Evolutionary conservation across 2,797 vertebrate genomes (phyloP).

Genomic region (Thamnophis elegans): DNA sequence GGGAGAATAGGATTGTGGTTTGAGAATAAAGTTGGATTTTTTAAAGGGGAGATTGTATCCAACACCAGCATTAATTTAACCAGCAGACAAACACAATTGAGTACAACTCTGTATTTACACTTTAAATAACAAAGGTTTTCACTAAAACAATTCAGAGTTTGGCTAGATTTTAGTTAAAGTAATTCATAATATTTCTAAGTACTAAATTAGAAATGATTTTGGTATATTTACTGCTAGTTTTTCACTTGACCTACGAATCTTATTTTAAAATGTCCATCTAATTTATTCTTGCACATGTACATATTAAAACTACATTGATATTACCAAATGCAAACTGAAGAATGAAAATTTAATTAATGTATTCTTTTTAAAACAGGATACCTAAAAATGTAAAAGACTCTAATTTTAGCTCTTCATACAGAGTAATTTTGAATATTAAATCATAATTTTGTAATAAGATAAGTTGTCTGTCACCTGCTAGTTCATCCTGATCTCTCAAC

Average conservation of each 20-base stretch:
- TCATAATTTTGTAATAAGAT: neutral
- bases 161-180: neutral
- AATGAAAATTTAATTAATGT: neutral
- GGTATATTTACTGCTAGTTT: neutral
- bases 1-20: neutral
- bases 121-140: neutral
- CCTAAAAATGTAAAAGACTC: neutral
- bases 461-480: neutral
- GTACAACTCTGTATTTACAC: neutral
- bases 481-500: neutral
- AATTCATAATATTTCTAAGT: neutral
- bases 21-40: neutral
- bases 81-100: neutral
- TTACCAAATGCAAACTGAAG: neutral
- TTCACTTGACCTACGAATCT: constrained; percentile 29
- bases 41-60: neutral
- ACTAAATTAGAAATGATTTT: constrained; percentile 32
- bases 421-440: neutral
- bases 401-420: neutral
- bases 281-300: neutral
- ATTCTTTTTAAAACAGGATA: neutral
- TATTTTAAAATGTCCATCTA: constrained; percentile 10
- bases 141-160: neutral
- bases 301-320: neutral
- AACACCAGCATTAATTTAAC: neutral